These are phyloP conservation scores for Diaperis boleti DNA, from an alignment of 2,888 invertebrate species.

Conservation along the genomic window DNA sequence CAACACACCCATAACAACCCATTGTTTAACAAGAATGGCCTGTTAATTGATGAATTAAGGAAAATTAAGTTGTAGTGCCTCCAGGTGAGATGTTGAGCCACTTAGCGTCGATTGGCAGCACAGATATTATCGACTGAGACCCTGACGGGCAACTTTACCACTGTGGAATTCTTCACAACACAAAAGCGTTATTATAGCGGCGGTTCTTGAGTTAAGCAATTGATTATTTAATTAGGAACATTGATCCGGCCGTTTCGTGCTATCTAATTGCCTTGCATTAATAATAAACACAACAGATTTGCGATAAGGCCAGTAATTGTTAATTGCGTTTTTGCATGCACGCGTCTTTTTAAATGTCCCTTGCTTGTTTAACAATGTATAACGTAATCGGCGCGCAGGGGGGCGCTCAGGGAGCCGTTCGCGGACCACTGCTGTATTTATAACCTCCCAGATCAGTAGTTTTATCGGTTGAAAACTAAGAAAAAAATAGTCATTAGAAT, in stretches of 20 bases:
- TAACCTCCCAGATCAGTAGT: too few relatives aligned
- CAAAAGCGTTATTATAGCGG: slow-evolving; percentile 21
- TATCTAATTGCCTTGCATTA: slow-evolving; percentile 66
- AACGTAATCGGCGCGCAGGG: slow-evolving; percentile 49
- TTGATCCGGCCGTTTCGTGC: slow-evolving; percentile 65
- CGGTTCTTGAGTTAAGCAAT: slow-evolving; percentile 57
- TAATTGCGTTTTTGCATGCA: slow-evolving; percentile 68
- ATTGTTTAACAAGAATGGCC: slow-evolving; percentile 48
- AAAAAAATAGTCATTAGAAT: too few relatives aligned
- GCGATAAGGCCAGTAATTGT: slow-evolving; percentile 66
- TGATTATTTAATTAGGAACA: slow-evolving; percentile 66
- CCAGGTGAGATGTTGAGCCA: slow-evolving; percentile 41
- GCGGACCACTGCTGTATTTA: too few relatives aligned
- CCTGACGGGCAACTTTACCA: slow-evolving; percentile 17
- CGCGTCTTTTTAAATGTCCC: slow-evolving; percentile 60
- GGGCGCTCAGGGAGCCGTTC: too few relatives aligned
- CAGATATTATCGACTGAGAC: slow-evolving; percentile 40
- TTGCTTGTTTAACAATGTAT: slow-evolving; percentile 61
- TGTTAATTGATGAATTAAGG: slow-evolving; percentile 51
- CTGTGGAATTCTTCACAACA: slow-evolving; percentile 18
- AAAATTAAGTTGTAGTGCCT: slow-evolving; percentile 50
- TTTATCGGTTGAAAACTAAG: too few relatives aligned
- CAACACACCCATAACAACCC: slow-evolving; percentile 40
- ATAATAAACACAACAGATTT: slow-evolving; percentile 68
- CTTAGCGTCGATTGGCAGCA: slow-evolving; percentile 44